Conservation (phyloP, 2,113 vertebrate genomes). For the Sisor rabdophorus region DNA sequence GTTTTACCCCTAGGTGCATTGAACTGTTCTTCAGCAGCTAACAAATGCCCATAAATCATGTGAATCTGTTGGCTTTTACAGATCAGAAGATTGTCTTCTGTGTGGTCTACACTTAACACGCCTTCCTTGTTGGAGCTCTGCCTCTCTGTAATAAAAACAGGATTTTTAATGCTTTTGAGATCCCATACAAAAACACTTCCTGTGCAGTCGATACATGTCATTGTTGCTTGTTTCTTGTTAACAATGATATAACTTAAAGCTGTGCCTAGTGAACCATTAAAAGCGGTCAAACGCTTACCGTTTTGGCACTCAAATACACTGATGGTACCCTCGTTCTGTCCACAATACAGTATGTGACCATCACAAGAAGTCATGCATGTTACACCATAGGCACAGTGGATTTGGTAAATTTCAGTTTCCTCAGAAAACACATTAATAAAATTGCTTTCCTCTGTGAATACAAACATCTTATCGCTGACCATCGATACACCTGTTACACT, state of each 20-base stretch:
- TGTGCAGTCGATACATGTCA: constrained; percentile 63
- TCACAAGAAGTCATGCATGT: constrained; percentile 58
- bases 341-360: constrained; percentile 61
- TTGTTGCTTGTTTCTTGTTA: constrained; percentile 41
- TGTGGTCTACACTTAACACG: constrained; percentile 61
- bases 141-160: constrained; percentile 56
- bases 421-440: constrained; percentile 59
- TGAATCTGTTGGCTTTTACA: constrained; percentile 63
- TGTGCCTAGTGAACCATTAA: constrained; percentile 49
- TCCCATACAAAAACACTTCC: constrained; percentile 68
- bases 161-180: constrained; percentile 48
- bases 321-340: constrained; percentile 62
- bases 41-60: constrained; percentile 62
- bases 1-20: constrained; percentile 55
- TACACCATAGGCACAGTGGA: constrained; percentile 62
- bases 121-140: constrained; percentile 14
- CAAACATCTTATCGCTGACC: constrained; percentile 48
- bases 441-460: constrained; percentile 61
- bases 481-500: constrained; percentile 51
- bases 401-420: constrained; percentile 35
- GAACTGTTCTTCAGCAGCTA: constrained; percentile 63
- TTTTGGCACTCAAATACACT: constrained; percentile 61
- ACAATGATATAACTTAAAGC: constrained; percentile 57
- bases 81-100: constrained; percentile 57
- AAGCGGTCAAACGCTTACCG: constrained; percentile 46